Conservation (phyloP, 2,797 vertebrate species). For the Alexandromys oeconomus region DNA sequence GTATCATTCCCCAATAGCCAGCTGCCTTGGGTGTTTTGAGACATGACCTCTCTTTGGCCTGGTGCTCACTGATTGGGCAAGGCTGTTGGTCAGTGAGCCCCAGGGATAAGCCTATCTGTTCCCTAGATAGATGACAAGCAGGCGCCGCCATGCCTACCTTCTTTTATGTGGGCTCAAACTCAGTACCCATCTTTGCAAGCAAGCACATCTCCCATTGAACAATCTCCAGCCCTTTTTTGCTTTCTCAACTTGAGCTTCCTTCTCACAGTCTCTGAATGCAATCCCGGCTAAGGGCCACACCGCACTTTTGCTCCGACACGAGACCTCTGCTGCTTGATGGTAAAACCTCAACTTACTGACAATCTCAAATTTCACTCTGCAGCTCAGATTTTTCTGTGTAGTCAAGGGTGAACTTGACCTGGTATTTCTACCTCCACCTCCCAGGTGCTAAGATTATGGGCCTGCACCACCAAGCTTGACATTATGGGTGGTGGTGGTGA, state of each 20-base stretch:
- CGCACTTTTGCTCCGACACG: not conserved
- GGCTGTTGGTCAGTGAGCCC: not conserved
- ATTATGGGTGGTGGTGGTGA: not conserved
- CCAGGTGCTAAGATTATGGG: not conserved
- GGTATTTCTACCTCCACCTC: not conserved
- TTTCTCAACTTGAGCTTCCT: not conserved
- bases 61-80: not conserved
- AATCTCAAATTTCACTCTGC: not conserved
- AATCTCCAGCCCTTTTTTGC: not conserved
- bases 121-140: not conserved
- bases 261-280: not conserved
- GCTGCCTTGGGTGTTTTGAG: not conserved
- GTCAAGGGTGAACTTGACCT: not conserved
- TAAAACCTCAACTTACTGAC: not conserved
- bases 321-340: not conserved
- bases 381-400: not conserved
- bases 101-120: not conserved
- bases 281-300: not conserved
- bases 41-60: not conserved
- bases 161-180: not conserved
- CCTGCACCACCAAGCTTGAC: not conserved
- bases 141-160: fast-evolving
- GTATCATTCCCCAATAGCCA: not conserved
- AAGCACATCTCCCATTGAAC: fast-evolving
- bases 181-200: not conserved